Evolutionary conservation across 1,140 invertebrate species (phyloP).

Genomic region (Pseudomyrmex sp.): DNA sequence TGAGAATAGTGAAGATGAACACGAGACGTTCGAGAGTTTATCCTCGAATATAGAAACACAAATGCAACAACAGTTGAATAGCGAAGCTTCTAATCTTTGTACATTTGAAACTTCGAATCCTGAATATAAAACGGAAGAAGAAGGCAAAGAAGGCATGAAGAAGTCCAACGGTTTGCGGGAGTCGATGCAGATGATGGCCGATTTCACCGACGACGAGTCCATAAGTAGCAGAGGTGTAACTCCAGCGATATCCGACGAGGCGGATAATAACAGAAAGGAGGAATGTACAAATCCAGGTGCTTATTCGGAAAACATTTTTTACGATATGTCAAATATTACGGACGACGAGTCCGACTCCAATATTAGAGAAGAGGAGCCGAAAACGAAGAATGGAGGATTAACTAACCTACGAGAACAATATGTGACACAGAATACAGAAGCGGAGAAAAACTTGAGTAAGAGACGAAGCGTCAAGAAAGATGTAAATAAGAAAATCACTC

Average conservation of each 20-base stretch:
- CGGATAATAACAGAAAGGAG: not conserved
- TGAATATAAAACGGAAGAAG: not conserved
- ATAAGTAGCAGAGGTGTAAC: conserved; percentile 46
- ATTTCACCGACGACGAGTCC: conserved; percentile 82
- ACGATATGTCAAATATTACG: conserved; percentile 73
- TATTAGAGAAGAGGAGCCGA: conserved; percentile 32
- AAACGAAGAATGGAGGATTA: conserved; percentile 13
- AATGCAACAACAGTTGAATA: not conserved
- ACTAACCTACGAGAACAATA: not conserved
- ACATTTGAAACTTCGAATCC: not conserved
- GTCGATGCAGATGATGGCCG: conserved; percentile 37
- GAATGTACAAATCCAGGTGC: not conserved
- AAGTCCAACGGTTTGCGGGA: conserved; percentile 45
- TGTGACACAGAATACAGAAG: not conserved
- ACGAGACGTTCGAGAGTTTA: conserved; percentile 76
- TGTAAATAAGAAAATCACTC: not conserved
- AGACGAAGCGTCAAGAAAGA: not conserved
- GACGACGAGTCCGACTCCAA: conserved; percentile 79
- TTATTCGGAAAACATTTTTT: conserved; percentile 23
- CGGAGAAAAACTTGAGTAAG: not conserved
- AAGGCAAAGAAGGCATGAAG: not conserved
- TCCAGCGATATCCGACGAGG: not conserved
- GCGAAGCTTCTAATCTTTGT: not conserved
- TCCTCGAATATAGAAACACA: conserved; percentile 62
- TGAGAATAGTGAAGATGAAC: conserved; percentile 11